Conservation (phyloP, 2,888 invertebrate species). For the Oxycera nigricornis region DNA sequence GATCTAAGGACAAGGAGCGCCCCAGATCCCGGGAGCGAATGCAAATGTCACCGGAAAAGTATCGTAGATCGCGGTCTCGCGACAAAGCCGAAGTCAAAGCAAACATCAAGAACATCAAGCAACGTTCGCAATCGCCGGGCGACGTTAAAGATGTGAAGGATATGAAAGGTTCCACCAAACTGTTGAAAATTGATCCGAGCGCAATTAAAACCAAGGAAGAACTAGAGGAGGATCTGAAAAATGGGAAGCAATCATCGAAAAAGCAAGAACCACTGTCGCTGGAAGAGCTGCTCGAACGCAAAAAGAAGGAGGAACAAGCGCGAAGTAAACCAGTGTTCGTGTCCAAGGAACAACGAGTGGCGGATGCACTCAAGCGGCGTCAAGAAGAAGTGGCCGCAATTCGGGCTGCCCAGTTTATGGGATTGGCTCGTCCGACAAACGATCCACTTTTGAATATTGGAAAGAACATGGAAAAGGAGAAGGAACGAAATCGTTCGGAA, state of each 20-base stretch:
- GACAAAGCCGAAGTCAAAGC: slow-evolving; percentile 52
- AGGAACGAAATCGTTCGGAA: slow-evolving; percentile 51
- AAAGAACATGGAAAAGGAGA: slow-evolving; percentile 50
- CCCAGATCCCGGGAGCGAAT: slow-evolving; percentile 57
- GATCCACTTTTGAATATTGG: slow-evolving; percentile 6
- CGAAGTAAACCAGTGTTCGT: slow-evolving; percentile 96
- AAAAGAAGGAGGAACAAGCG: slow-evolving; percentile 94
- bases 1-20: slow-evolving; percentile 56
- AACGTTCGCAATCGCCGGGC: slow-evolving; percentile 9
- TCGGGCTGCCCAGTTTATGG: slow-evolving; percentile 70
- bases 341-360: slow-evolving; percentile 93
- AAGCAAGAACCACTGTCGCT: slow-evolving; percentile 87
- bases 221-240: slow-evolving; percentile 59
- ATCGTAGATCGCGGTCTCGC: slow-evolving; percentile 55
- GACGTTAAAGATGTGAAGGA: slow-evolving; percentile 28
- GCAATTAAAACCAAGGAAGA: slow-evolving; percentile 3
- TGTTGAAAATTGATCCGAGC: slow-evolving; percentile 52
- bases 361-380: slow-evolving; percentile 85
- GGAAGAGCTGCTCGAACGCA: slow-evolving; percentile 93
- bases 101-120: slow-evolving; percentile 46
- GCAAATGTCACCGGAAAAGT: slow-evolving; percentile 47
- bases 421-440: slow-evolving; percentile 46
- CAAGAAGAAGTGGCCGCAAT: slow-evolving; percentile 88
- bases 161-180: slow-evolving; percentile 52
- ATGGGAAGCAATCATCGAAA: slow-evolving; percentile 60